Base-by-base conservation (phyloP, 2,888 invertebrate species). In the Drosophila colorata region DNA sequence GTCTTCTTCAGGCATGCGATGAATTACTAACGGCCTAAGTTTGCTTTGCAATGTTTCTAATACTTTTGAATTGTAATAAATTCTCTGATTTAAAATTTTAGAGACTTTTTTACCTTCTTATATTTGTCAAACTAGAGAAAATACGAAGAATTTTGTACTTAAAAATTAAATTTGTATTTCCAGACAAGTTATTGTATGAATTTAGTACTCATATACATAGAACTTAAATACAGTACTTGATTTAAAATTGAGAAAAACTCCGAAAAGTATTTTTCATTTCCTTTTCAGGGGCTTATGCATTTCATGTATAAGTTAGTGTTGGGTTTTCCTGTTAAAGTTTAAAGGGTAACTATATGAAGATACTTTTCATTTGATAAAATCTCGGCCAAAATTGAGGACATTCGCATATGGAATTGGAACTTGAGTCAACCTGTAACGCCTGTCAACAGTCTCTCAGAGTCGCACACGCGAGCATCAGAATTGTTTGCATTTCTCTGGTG, bases 401-500 rank as follows among this genome's bases (percentile, higher is more conserved):
- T 38, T 47, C 37, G 20, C 41, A 59, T 8, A 52, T 47, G 43
- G 66, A 51, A 59, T 51, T 16, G 43, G 13, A 61, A 20, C 25
- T 23, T 16, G 51, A 61, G 44, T 48, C 64, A 74, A 59, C 46
- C 59, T 69, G 28, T 37, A 52, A 56, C 46, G 43, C 33, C 18
- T 16, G 41, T 44, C 37, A 31, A 16, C 37, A 52, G 67, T 38
- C 14, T 53, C 61, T 57, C 38, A 53, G 57, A 51, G 33, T 23
- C 9, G 28, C 44, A 46, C 49, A 40, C 41, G 47, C 46, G 51
- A 53, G 41, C 40, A 52, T 44, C 52, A 41, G 49, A 74, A 58
- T 58, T 71, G 74, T 60, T 68, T 63, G 59, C 47, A 53, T 60
- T 76, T 72, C 56, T 37, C 56, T 46, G 59, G 16, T 77, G 58